phyloP scores from a whole-genome alignment of 1,140 invertebrate species.

The Andrena cerasifolii region DNA sequence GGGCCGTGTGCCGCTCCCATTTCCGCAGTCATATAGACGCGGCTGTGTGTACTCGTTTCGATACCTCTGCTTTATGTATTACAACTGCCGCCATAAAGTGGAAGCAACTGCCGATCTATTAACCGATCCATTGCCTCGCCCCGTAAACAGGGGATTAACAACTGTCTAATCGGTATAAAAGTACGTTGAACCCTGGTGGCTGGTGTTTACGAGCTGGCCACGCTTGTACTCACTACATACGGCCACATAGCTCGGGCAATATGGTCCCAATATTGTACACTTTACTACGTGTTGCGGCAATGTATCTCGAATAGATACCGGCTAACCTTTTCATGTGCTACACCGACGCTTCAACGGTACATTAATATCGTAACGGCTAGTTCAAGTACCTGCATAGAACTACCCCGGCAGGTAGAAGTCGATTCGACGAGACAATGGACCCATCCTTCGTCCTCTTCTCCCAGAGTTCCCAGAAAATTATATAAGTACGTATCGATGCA shows the following conservation, averaged over 20 bases:
- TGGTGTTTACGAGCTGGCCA: not conserved
- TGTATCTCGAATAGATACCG: not conserved
- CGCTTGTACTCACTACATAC: too few species aligned
- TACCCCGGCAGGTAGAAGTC: too few species aligned
- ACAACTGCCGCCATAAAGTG: constrained; percentile 36
- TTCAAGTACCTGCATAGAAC: too few species aligned
- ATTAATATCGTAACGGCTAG: not conserved
- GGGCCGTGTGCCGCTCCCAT: constrained; percentile 54
- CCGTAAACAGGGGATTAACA: constrained; percentile 17
- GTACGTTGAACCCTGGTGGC: constrained; percentile 10
- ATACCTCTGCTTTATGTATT: constrained; percentile 23
- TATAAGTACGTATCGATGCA: too few species aligned
- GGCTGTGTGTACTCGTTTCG: constrained; percentile 39
- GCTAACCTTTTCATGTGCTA: not conserved
- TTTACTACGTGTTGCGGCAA: not conserved
- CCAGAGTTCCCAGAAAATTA: too few species aligned
- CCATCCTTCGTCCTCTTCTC: too few species aligned
- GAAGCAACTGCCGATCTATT: constrained; percentile 52
- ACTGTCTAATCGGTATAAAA: constrained; percentile 24
- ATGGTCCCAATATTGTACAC: not conserved
- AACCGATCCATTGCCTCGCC: constrained; percentile 36
- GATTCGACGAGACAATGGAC: too few species aligned
- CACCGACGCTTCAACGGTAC: not conserved
- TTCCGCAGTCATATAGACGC: constrained; percentile 50
- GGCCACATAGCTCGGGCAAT: not conserved